phyloP scores from a whole-genome alignment of 2,888 invertebrate genomes.

The Anticlea derivata region DNA sequence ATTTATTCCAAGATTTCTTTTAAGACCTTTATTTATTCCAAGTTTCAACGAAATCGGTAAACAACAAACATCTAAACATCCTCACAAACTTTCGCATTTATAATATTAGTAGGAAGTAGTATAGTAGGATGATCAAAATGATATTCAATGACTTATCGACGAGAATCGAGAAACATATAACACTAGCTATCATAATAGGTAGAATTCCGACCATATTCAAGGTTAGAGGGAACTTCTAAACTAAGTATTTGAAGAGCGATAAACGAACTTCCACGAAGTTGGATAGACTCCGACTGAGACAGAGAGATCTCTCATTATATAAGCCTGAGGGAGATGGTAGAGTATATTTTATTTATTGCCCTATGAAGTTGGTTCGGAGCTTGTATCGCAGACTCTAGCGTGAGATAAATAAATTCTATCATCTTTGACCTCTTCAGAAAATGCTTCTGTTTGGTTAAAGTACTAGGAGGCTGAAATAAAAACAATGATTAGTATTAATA shows the following conservation, averaged over 20 bases:
- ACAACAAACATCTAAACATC: no score
- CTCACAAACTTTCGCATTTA: no score
- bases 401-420: slow-evolving; percentile 50
- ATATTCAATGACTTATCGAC: no score
- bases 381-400: slow-evolving; percentile 58
- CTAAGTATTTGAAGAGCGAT: slow-evolving; percentile 76
- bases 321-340: slow-evolving; percentile 47
- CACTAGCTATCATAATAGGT: slow-evolving; percentile 15
- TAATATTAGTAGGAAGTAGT: no score
- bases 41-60: no score
- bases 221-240: slow-evolving; percentile 74
- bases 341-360: slow-evolving; percentile 76
- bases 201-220: slow-evolving; percentile 67
- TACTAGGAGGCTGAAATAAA: no score
- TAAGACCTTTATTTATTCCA: no score
- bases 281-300: slow-evolving; percentile 58
- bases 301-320: slow-evolving; percentile 21
- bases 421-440: slow-evolving; percentile 33
- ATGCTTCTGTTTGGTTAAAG: no score
- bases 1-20: no score
- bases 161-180: no score
- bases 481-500: no score
- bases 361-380: slow-evolving; percentile 66
- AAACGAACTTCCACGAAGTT: slow-evolving; percentile 63
- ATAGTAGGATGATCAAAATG: no score